phyloP scores from a whole-genome alignment of 2,797 vertebrate genomes.

The Dicrostonyx torquatus region DNA sequence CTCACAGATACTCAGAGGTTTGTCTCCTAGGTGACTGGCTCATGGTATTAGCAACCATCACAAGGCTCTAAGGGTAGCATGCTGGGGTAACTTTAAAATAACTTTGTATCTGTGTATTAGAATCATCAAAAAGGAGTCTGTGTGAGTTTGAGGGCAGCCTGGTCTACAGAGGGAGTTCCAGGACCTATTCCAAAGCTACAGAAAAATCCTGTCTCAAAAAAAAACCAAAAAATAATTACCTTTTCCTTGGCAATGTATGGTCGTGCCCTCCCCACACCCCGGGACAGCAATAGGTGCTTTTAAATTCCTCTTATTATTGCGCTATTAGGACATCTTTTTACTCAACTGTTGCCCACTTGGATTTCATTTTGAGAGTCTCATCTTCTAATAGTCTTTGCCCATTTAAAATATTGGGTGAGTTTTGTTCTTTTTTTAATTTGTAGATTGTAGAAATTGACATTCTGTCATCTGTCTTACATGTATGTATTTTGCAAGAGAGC shows the following conservation, averaged over 20 bases:
- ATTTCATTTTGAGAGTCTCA: neutral
- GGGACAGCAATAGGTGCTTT: no score
- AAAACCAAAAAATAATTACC: no score
- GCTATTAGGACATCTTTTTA: neutral
- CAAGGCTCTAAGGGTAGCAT: neutral
- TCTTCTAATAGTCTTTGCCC: neutral
- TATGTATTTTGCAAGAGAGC: neutral
- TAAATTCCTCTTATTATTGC: no score
- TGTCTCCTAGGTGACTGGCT: neutral
- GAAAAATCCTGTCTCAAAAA: no score
- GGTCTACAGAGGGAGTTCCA: no score
- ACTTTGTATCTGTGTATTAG: neutral
- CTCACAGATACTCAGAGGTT: neutral
- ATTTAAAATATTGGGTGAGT: neutral
- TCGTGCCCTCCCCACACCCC: neutral
- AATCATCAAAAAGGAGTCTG: neutral
- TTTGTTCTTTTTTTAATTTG: neutral
- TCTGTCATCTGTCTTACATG: neutral
- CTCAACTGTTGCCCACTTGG: no score
- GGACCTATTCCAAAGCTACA: no score
- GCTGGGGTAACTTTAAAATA: neutral
- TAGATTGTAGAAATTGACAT: neutral
- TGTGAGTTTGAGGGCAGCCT: no score
- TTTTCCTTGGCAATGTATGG: neutral
- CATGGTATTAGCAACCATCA: neutral